Percentiles rank a stretch among this genome's conserved stretches.
These are phyloP conservation scores for Hesperophylax magnus DNA, from an alignment of 1,140 invertebrate species.

Conservation along the genomic window DNA sequence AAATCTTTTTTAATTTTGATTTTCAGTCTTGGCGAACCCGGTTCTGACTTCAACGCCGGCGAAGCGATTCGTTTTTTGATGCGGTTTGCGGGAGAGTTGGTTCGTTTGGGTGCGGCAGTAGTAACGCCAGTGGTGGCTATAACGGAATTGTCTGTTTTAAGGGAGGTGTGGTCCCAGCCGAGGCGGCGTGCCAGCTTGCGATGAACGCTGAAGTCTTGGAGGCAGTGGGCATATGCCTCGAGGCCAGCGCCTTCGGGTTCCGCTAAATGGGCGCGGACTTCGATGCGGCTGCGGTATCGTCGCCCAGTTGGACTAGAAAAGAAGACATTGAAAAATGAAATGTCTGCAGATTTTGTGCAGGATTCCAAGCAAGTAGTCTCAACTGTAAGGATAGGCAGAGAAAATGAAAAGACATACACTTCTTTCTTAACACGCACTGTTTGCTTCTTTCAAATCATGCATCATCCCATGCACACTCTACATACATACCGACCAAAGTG, in stretches of 20 bases:
- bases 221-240: slow-evolving; percentile 67
- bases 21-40: neutral
- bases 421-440: no score
- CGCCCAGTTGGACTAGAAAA: slow-evolving; percentile 73
- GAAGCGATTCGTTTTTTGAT: neutral
- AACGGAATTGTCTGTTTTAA: neutral
- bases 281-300: slow-evolving; percentile 74
- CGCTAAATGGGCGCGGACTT: slow-evolving; percentile 73
- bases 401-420: no score
- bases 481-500: no score
- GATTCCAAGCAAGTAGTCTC: no score
- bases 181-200: slow-evolving; percentile 70
- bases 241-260: slow-evolving; percentile 61
- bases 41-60: neutral
- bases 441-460: no score
- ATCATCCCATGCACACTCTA: no score
- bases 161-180: slow-evolving; percentile 64
- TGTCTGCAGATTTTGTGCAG: neutral
- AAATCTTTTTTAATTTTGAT: no score
- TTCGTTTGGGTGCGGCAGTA: neutral
- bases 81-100: neutral
- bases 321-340: neutral
- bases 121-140: neutral
- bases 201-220: slow-evolving; percentile 76
- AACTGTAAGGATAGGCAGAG: no score